phyloP scores from a whole-genome alignment of 2,797 vertebrate species.

The Pempheris klunzingeri region DNA sequence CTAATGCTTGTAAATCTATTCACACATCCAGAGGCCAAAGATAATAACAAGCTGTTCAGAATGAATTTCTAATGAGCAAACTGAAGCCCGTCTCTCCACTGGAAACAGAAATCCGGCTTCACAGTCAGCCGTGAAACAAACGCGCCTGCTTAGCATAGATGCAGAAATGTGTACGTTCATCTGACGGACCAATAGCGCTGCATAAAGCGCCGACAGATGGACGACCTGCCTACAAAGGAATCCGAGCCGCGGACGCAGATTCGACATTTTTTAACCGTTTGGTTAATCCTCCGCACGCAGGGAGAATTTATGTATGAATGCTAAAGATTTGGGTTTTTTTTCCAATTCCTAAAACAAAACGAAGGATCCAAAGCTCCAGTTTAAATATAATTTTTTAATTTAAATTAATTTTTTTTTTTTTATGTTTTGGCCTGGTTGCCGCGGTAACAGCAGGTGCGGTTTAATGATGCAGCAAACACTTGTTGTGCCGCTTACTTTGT shows the following conservation, averaged over 20 bases:
- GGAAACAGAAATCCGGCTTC: conserved; percentile 37
- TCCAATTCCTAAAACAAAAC: background rate
- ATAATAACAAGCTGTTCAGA: conserved; percentile 85
- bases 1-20: conserved; percentile 89
- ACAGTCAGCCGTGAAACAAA: conserved; percentile 2
- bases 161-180: conserved; percentile 6
- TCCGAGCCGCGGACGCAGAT: background rate
- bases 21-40: conserved; percentile 81
- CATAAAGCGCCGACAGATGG: conserved; percentile 1
- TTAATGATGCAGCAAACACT: background rate
- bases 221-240: conserved; percentile 20
- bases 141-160: conserved; percentile 12
- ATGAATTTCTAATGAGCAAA: conserved; percentile 77
- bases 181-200: background rate
- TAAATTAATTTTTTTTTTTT: background rate
- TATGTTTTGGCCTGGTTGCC: background rate
- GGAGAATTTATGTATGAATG: background rate
- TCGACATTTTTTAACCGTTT: background rate
- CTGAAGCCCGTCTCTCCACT: conserved; percentile 49
- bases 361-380: background rate
- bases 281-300: background rate
- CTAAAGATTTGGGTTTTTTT: background rate
- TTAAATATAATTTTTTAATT: background rate
- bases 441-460: background rate
- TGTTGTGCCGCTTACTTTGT: background rate